Percentiles rank a stretch among this genome's conserved stretches.
phyloP scores from a whole-genome alignment of 2,888 invertebrate genomes.

The Mythimna vitellina region DNA sequence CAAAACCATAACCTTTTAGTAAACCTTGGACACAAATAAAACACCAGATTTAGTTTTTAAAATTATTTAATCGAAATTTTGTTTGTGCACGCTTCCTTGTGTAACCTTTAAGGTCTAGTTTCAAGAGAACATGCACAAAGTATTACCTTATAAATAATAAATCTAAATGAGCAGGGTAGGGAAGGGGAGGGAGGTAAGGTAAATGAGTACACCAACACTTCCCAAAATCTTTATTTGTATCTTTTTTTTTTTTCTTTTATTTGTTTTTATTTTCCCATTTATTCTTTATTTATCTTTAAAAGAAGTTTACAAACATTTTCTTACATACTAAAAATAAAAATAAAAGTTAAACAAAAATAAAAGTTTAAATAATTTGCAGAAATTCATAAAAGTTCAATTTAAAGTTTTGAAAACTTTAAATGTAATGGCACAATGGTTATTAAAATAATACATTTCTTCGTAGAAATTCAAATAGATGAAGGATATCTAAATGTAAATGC shows the following conservation, averaged over 20 bases:
- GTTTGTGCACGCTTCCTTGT: slow-evolving; percentile 60
- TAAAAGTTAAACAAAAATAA: slow-evolving; percentile 26
- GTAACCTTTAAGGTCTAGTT: slow-evolving; percentile 10
- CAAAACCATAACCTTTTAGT: slow-evolving; percentile 71
- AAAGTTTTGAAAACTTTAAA: slow-evolving; percentile 37
- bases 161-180: slow-evolving; percentile 48
- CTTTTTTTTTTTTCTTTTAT: background rate
- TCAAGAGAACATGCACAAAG: slow-evolving; percentile 60
- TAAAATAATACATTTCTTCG: slow-evolving; percentile 61
- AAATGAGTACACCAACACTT: slow-evolving; percentile 76
- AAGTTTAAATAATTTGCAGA: background rate
- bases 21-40: slow-evolving; percentile 66
- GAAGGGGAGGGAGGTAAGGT: slow-evolving; percentile 68
- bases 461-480: slow-evolving; percentile 57
- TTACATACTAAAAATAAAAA: slow-evolving; percentile 54
- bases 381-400: background rate
- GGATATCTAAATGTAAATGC: slow-evolving; percentile 73
- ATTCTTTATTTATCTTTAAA: slow-evolving; percentile 54
- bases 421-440: slow-evolving; percentile 86
- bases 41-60: slow-evolving; percentile 46
- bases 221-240: slow-evolving; percentile 71
- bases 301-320: slow-evolving; percentile 57
- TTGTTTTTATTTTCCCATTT: background rate
- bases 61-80: slow-evolving; percentile 49
- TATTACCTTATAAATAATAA: slow-evolving; percentile 10